A percentile compares a stretch with the other conserved stretches of the same genome.
phyloP scores from a whole-genome alignment of 2,888 invertebrate species.

The Anodontia alba region DNA sequence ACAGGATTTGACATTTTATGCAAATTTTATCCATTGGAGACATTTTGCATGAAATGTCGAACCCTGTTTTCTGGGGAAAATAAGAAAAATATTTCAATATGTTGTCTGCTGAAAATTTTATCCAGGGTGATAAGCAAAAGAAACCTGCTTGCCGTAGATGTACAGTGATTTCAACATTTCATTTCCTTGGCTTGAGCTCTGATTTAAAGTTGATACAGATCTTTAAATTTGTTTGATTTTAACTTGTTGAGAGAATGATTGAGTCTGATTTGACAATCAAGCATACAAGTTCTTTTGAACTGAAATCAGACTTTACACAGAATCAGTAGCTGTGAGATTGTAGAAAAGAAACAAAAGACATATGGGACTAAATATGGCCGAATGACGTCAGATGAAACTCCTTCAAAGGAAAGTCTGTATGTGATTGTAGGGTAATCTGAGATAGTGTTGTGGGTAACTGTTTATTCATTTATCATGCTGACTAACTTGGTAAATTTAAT shows the following conservation, averaged over 20 bases:
- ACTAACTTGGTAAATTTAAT: not conserved
- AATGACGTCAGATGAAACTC: slow-evolving; percentile 18
- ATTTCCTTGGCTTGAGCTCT: no score
- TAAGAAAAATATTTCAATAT: no score
- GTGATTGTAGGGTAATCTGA: not conserved
- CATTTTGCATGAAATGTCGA: no score
- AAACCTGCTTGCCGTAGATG: no score
- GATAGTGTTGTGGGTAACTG: not conserved
- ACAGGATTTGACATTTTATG: no score
- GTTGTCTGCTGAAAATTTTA: no score
- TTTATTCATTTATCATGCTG: slow-evolving; percentile 2
- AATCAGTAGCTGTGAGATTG: not conserved
- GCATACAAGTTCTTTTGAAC: not conserved
- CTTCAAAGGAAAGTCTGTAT: slow-evolving; percentile 14
- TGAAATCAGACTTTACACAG: not conserved
- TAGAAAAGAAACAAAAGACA: not conserved
- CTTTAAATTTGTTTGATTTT: no score
- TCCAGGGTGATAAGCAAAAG: no score
- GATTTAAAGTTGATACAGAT: no score
- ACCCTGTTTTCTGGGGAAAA: no score
- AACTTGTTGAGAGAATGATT: not conserved
- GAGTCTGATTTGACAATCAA: not conserved
- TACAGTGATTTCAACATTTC: no score
- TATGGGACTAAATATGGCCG: not conserved
- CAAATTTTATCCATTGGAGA: no score